Conservation (phyloP, 2,888 invertebrate genomes). For the Rotaria socialis region DNA sequence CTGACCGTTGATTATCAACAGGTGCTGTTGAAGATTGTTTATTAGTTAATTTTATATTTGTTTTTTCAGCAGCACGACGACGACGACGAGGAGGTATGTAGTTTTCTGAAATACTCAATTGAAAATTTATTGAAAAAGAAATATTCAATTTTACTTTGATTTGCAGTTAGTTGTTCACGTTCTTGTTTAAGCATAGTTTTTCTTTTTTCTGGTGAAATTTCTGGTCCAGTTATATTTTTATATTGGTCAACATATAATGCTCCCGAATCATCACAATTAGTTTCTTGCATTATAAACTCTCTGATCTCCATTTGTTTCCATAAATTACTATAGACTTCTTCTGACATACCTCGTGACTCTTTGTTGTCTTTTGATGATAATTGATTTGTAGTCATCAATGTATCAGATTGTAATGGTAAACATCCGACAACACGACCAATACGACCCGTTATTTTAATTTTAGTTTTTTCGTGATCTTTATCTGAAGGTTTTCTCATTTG, state of each 20-base stretch:
- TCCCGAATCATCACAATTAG: neutral
- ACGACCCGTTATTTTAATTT: neutral
- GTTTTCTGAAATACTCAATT: too few species aligned
- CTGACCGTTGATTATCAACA: neutral
- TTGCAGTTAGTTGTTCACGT: neutral
- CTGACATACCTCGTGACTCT: neutral
- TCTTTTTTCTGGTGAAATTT: neutral
- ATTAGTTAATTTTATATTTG: neutral
- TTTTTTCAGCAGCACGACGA: neutral
- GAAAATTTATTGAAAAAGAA: neutral
- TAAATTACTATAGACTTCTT: neutral
- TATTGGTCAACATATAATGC: neutral
- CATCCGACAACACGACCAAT: conserved; percentile 6
- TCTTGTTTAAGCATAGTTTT: neutral
- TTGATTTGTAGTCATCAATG: neutral
- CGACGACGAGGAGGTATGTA: neutral
- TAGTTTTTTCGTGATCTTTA: neutral
- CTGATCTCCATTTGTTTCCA: neutral
- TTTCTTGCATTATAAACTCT: neutral
- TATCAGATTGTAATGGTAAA: conserved; percentile 21
- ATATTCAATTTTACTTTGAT: neutral
- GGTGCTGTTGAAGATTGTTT: neutral
- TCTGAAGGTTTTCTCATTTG: neutral
- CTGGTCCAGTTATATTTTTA: neutral
- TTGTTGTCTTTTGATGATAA: neutral